Evolutionary conservation across 1,140 invertebrate genomes (phyloP).

Genomic region (Saccostrea cuccullata): DNA sequence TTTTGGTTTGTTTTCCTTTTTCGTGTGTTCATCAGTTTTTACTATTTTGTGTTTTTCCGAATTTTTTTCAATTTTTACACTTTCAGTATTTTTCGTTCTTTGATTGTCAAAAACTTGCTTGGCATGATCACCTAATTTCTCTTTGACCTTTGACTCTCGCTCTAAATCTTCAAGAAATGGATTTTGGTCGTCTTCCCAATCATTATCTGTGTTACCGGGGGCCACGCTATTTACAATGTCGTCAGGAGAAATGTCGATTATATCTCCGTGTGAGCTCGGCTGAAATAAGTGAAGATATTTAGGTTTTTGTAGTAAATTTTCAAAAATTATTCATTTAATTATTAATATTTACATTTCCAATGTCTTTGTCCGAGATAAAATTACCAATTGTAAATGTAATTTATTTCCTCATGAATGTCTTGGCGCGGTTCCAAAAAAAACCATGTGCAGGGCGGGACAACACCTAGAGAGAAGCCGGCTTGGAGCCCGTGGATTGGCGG

Average conservation of each 20-base stretch:
- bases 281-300: not conserved
- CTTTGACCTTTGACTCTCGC: not conserved
- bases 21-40: not conserved
- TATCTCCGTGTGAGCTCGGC: not conserved
- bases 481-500: too few species aligned
- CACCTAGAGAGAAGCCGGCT: too few species aligned
- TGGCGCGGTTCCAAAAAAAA: too few species aligned
- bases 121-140: slow-evolving; percentile 36
- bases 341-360: too few species aligned
- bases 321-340: too few species aligned
- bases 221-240: not conserved
- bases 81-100: slow-evolving; percentile 1
- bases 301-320: too few species aligned
- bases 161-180: not conserved
- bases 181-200: slow-evolving; percentile 26
- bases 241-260: not conserved
- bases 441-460: too few species aligned
- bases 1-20: not conserved
- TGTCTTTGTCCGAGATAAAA: too few species aligned
- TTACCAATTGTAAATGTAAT: too few species aligned
- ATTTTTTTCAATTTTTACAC: slow-evolving; percentile 37
- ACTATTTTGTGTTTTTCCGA: not conserved
- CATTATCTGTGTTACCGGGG: not conserved
- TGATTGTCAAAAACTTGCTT: slow-evolving; percentile 40
- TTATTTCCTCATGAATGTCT: too few species aligned